Evolutionary conservation across 2,113 vertebrate genomes (phyloP), one percentile per base, ranked within the genome.

Genomic region (Calypte anna): DNA sequence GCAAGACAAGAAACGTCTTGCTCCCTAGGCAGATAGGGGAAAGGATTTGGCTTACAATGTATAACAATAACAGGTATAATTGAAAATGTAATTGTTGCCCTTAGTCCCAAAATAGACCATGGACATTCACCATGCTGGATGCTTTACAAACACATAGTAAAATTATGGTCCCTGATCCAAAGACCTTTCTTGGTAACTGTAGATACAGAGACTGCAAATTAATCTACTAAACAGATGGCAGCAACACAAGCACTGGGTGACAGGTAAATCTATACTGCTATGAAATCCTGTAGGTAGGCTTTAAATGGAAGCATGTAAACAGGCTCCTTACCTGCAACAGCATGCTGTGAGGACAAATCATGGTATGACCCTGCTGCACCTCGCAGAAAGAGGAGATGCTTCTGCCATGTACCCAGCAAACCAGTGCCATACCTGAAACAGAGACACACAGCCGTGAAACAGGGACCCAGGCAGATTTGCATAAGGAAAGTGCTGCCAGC

Each of bases 401-500:
- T n/a, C 19, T 66, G 36, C n/a, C 7, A 2, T 3, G 21, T 4
- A 27, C 24, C 23, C 36, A 8, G 2, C 46, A 27, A 24, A 12
- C 46, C 43, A 82, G 16, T 33, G 14, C 15, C 1, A 1, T 25
- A 33, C 40, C n/a, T 16, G 3, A 24, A 77, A 20, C 3, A 5
- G 73, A 46, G 69, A 6, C 1, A 0, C 1, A 1, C 17, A 63
- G 75, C 50, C 0, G 4, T 1, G 2, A 72, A 77, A 55, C 1
- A n/a, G 14, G 2, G 11, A 8, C 21, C 18, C 33, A 54, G 59
- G 44, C 9, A 83, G n/a, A 46, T 8, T 5, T 57, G 27, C 10
- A 46, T 7, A 51, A 54, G 40, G n/a, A 7, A 75, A 89, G 30
- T 3, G 3, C 12, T 63, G 6, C 38, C 9, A 6, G 14, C 30